Evolutionary conservation across 2,113 vertebrate species (phyloP).

Genomic region (Macquaria australasica): DNA sequence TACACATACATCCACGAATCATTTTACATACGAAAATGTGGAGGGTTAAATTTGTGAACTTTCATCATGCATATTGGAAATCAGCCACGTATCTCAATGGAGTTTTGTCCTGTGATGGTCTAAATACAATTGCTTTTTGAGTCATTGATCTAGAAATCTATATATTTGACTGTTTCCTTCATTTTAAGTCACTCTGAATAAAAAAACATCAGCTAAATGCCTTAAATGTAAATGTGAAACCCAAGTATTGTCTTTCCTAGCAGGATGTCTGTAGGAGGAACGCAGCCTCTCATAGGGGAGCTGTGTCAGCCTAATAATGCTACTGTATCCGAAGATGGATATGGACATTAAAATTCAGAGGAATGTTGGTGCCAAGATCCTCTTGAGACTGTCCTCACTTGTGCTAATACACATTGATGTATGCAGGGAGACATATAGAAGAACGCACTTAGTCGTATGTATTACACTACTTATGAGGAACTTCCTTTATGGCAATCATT

Average conservation of each 20-base stretch:
- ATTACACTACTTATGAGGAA: slow-evolving; percentile 26
- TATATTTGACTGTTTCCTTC: not conserved
- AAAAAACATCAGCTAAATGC: slow-evolving; percentile 22
- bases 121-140: not conserved
- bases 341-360: slow-evolving; percentile 51
- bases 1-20: not conserved
- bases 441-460: not conserved
- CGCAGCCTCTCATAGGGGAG: slow-evolving; percentile 42
- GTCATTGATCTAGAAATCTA: not conserved
- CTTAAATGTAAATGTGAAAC: slow-evolving; percentile 64
- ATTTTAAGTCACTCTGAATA: not conserved
- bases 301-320: slow-evolving; percentile 45
- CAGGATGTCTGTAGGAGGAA: slow-evolving; percentile 48
- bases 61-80: not conserved
- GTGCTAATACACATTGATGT: slow-evolving; percentile 13
- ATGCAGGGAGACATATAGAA: slow-evolving; percentile 12
- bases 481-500: slow-evolving; percentile 37
- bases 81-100: not conserved
- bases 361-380: slow-evolving; percentile 37
- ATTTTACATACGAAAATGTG: not conserved
- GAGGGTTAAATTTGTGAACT: not conserved
- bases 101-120: not conserved
- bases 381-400: slow-evolving; percentile 8
- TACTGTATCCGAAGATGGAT: slow-evolving; percentile 48
- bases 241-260: slow-evolving; percentile 48